Evolutionary conservation across 2,797 vertebrate genomes (phyloP), one percentile per base, ranked within the genome.

Genomic region (Triplophysa yarkandensis): DNA sequence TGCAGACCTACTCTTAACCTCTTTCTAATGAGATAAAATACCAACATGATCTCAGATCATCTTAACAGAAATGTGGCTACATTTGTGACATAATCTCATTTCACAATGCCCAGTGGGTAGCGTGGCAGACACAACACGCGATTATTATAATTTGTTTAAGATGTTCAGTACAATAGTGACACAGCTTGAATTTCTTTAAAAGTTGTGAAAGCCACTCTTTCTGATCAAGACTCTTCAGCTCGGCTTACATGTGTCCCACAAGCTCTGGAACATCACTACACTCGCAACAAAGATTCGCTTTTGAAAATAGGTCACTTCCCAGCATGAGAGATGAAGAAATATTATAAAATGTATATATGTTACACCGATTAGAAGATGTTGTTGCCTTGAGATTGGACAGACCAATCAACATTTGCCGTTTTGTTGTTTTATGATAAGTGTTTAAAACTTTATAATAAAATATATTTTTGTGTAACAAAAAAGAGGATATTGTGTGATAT

Each of bases 331-430:
- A 61, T 77, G 46, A 73, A 63, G 72, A 78, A 80, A 72, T 80
- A 86, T 85, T 80, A 86, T 84, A 80, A 86, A 69, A 82, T 72
- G 80, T 78, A 68, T 69, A 88, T 87, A 87, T 85, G 82, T 87
- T 81, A 55, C 65, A 36, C 75, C 78, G 77, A 71, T 2, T 9
- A 43, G n/a, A 30, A 72, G 70, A 71, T n/a, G 27, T 30, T 30
- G 30, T 32, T 3, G 13, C 1, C 13, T 41, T 13, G 39, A 1
- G 14, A 14, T 0, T 14, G 10, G 41, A 3, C 41, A 4, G 10
- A 43, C n/a, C 2, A 34, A 34, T 9, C 7, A 34, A 10, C 32
- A 34, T 34, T 34, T 34, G 32, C 32, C 7, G 32, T 34, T 34
- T 34, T 9, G 32, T 34, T 34, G 8, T 34, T 34, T 34, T 34